These are phyloP conservation scores for Nyctereutes procyonoides DNA, from an alignment of 2,113 vertebrate genomes.

Conservation along the genomic window DNA sequence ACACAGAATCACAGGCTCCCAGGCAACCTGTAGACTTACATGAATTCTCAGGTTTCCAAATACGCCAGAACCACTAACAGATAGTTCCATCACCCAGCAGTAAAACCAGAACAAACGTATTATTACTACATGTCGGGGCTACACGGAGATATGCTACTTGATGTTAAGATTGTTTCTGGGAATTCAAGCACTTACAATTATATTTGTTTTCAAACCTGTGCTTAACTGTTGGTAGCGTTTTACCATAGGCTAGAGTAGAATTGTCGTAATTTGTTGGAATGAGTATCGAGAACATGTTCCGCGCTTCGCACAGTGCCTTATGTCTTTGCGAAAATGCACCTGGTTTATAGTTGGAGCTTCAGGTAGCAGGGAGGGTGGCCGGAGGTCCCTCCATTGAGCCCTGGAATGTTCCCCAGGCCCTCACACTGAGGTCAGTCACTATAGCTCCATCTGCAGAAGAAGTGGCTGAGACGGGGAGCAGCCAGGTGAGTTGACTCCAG, in stretches of 20 bases:
- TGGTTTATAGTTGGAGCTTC: background rate
- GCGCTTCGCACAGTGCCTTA: accelerated
- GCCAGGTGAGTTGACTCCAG: background rate
- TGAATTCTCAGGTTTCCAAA: background rate
- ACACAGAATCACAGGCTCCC: background rate
- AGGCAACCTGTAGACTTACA: background rate
- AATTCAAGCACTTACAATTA: background rate
- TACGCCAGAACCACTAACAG: background rate
- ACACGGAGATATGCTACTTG: background rate
- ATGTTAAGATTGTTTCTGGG: background rate
- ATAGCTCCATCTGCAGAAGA: background rate
- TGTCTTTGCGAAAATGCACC: background rate
- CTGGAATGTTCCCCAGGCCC: background rate
- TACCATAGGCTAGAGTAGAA: background rate
- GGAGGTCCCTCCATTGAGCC: background rate
- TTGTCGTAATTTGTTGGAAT: background rate
- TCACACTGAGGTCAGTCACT: background rate
- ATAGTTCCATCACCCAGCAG: background rate
- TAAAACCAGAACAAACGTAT: background rate
- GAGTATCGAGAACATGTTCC: background rate
- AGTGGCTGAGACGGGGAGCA: background rate
- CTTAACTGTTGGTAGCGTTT: background rate
- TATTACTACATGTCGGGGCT: background rate
- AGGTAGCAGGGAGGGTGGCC: background rate
- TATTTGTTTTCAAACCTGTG: background rate